Evolutionary conservation across 1,140 invertebrate species (phyloP).

Genomic region (Mizuhopecten yessoensis): DNA sequence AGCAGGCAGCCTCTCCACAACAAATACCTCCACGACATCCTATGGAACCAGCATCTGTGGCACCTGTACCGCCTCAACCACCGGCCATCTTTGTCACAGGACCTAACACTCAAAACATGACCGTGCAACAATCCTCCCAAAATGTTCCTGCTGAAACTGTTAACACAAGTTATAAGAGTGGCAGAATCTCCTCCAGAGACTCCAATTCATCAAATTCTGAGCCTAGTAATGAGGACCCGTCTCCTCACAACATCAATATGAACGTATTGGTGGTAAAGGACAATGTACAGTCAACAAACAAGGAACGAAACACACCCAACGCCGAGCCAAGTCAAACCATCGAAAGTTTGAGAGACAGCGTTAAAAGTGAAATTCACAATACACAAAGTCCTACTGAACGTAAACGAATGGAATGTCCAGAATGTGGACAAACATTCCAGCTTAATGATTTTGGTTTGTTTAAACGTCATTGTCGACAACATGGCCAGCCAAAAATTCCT

Average conservation of each 20-base stretch:
- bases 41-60: neutral
- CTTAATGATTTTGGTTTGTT: conserved; percentile 81
- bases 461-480: conserved; percentile 79
- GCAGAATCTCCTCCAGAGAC: neutral
- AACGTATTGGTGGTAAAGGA: neutral
- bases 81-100: neutral
- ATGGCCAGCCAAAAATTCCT: conserved; percentile 65
- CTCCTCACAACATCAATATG: neutral
- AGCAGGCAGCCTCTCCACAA: neutral
- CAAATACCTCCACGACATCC: neutral
- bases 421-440: conserved; percentile 79
- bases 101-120: neutral
- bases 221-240: neutral
- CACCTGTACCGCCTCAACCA: neutral
- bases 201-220: neutral
- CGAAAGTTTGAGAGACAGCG: neutral
- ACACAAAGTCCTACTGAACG: conserved; percentile 58
- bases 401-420: conserved; percentile 76
- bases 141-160: neutral
- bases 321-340: neutral
- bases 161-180: neutral
- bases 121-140: neutral
- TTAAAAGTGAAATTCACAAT: neutral
- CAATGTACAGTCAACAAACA: neutral
- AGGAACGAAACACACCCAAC: neutral